Conservation (phyloP, 2,113 vertebrate species). For the Megaceryle maxima region DNA sequence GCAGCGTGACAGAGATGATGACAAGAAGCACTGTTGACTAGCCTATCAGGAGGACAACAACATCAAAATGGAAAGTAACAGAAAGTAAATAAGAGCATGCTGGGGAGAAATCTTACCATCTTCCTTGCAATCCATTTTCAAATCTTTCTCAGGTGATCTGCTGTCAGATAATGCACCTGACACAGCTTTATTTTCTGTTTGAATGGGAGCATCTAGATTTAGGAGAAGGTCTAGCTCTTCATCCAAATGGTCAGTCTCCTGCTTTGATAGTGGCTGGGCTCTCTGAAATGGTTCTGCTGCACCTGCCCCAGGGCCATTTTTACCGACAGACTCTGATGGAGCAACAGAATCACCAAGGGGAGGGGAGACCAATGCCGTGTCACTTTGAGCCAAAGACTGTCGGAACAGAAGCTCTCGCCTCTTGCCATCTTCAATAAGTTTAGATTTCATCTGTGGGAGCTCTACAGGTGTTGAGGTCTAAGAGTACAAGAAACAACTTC, state of each 20-base stretch:
- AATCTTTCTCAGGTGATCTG: conserved; percentile 6
- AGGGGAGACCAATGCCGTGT: background rate
- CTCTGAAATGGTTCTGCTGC: background rate
- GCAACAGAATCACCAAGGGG: background rate
- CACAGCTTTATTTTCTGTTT: background rate
- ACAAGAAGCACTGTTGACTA: background rate
- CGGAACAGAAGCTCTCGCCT: conserved; percentile 41
- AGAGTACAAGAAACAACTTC: background rate
- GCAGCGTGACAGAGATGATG: background rate
- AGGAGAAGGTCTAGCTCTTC: conserved; percentile 90
- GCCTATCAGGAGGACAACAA: background rate
- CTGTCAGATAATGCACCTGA: background rate
- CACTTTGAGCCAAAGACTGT: conserved; percentile 1
- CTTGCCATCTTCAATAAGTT: conserved; percentile 62
- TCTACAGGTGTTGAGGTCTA: conserved; percentile 83
- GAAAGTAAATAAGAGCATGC: background rate
- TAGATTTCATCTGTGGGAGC: conserved; percentile 77
- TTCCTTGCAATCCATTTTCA: conserved; percentile 18
- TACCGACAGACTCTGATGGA: background rate
- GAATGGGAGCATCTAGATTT: conserved; percentile 76
- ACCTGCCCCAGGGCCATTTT: background rate
- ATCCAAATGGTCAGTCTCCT: conserved; percentile 73
- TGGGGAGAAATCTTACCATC: conserved; percentile 47
- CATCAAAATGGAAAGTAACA: background rate
- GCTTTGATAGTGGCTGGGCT: background rate